These are phyloP conservation scores for Agapornis canus DNA, from an alignment of 2,797 vertebrate species.

Conservation along the genomic window DNA sequence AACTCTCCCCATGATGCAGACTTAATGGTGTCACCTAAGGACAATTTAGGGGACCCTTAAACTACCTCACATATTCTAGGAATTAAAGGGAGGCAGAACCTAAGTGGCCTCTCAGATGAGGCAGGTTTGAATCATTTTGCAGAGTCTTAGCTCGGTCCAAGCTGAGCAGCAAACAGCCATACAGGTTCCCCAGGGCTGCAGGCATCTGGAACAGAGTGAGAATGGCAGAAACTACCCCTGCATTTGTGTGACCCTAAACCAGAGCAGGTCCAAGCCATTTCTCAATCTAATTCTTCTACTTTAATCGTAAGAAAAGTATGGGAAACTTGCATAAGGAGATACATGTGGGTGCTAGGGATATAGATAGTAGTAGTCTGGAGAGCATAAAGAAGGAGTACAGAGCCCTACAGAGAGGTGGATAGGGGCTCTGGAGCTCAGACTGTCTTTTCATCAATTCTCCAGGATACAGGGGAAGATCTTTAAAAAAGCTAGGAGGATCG, in stretches of 20 bases:
- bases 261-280: not conserved
- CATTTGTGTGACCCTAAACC: not conserved
- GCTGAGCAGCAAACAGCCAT: not conserved
- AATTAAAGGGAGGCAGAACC: not conserved
- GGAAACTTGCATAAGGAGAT: not conserved
- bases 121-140: not conserved
- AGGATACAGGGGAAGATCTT: too few relatives aligned
- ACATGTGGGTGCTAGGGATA: too few relatives aligned
- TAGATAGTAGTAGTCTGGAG: too few relatives aligned
- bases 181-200: accelerated
- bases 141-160: not conserved
- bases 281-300: not conserved
- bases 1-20: not conserved
- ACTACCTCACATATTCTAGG: not conserved
- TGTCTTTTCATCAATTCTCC: too few relatives aligned
- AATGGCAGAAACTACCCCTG: not conserved
- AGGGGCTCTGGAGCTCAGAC: too few relatives aligned
- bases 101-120: not conserved
- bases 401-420: too few relatives aligned
- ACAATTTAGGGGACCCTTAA: not conserved
- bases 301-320: not conserved
- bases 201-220: not conserved
- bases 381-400: too few relatives aligned
- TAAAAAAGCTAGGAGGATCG: too few relatives aligned
- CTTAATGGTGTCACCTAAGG: not conserved